These are phyloP conservation scores for Anolis sagrei DNA, from an alignment of 2,113 vertebrate species.

Conservation along the genomic window DNA sequence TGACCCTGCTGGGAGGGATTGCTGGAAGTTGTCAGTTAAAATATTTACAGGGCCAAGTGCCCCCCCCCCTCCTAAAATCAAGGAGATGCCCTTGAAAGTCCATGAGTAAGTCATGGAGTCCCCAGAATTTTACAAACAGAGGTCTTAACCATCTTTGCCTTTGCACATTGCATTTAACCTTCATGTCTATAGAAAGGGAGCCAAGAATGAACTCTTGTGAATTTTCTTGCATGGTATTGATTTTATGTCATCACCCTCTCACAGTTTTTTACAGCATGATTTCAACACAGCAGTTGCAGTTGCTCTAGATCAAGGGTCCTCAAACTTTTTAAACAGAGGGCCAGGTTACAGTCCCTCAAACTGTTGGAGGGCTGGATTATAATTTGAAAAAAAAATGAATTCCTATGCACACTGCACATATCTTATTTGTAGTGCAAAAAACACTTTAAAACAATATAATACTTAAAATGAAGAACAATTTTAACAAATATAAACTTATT, in stretches of 20 bases:
- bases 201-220: background rate
- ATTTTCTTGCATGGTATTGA: background rate
- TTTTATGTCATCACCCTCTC: background rate
- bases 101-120: background rate
- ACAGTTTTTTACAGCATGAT: conserved; percentile 6
- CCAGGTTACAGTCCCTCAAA: no score
- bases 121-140: background rate
- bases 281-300: fast-evolving
- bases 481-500: no score
- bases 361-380: no score
- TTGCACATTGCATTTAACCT: background rate
- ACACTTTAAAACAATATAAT: no score
- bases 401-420: no score
- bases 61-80: background rate
- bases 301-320: no score
- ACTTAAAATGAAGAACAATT: no score
- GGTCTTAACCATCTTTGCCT: background rate
- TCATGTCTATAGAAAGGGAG: background rate
- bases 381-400: no score
- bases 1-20: no score
- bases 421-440: no score
- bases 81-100: background rate
- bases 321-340: no score
- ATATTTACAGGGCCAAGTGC: background rate
- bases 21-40: background rate